Conservation (phyloP, 2,113 vertebrate genomes). For the Tachuris rubrigastra region DNA sequence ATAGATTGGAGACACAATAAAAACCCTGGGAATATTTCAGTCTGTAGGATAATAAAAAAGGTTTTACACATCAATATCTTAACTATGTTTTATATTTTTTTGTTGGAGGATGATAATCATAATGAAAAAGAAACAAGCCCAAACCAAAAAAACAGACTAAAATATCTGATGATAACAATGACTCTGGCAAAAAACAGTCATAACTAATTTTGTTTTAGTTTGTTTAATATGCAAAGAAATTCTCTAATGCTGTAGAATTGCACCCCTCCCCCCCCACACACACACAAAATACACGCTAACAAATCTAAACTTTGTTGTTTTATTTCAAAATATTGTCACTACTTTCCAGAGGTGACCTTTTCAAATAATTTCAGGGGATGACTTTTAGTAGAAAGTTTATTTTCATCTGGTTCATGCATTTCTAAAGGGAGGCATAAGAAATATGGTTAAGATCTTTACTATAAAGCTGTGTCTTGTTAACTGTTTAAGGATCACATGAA, state of each 20-base stretch:
- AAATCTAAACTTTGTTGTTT: not conserved
- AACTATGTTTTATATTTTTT: not conserved
- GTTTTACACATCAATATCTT: not conserved
- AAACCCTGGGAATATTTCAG: constrained; percentile 15
- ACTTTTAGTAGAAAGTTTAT: not conserved
- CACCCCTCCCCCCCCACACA: too few species aligned
- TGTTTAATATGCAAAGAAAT: not conserved
- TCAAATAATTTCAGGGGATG: not conserved
- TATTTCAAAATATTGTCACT: not conserved
- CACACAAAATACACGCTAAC: not conserved
- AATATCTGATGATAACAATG: not conserved
- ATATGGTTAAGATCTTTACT: not conserved
- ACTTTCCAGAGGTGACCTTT: not conserved
- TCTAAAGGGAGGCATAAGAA: not conserved
- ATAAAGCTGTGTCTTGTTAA: not conserved
- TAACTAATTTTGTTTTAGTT: not conserved
- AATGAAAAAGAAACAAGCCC: not conserved
- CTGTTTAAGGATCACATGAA: not conserved
- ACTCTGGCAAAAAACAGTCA: not conserved
- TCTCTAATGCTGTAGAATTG: not conserved
- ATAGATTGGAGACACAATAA: not conserved
- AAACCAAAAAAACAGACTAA: not conserved
- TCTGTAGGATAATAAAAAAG: not conserved
- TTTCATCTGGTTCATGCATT: not conserved
- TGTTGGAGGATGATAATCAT: not conserved